Evolutionary conservation across 1,140 invertebrate species (phyloP).

Genomic region (Macrosteles quadrilineatus): DNA sequence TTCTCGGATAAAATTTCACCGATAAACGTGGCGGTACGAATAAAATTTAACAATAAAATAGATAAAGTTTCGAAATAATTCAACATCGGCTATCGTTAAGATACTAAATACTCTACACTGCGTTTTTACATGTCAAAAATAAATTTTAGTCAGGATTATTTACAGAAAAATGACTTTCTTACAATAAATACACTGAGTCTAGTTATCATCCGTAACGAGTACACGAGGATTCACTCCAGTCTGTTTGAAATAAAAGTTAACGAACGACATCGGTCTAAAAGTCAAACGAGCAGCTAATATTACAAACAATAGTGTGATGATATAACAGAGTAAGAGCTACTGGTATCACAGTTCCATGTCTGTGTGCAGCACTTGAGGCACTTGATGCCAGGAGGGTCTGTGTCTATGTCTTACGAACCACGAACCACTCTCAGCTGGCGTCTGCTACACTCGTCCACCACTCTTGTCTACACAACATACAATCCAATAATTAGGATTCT

Average conservation of each 20-base stretch:
- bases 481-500: too few relatives aligned
- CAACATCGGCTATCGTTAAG: conserved; percentile 16
- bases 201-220: conserved; percentile 17
- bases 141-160: conserved; percentile 29
- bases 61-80: conserved; percentile 19
- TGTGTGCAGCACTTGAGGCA: conserved; percentile 18
- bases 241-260: conserved; percentile 20
- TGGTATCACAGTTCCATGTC: conserved; percentile 26
- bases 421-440: conserved; percentile 26
- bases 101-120: conserved; percentile 23
- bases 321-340: conserved; percentile 4
- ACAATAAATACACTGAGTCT: conserved; percentile 28
- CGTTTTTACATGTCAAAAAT: conserved; percentile 31
- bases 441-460: conserved; percentile 25
- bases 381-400: conserved; percentile 16
- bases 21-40: conserved; percentile 5
- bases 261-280: background rate
- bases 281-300: conserved; percentile 5
- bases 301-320: conserved; percentile 30
- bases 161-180: conserved; percentile 30
- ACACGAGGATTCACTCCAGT: background rate
- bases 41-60: conserved; percentile 19
- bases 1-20: background rate
- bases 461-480: conserved; percentile 3
- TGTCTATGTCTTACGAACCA: conserved; percentile 18